Base-by-base conservation (phyloP, 2,113 vertebrate genomes). In the Ovis canadensis region DNA sequence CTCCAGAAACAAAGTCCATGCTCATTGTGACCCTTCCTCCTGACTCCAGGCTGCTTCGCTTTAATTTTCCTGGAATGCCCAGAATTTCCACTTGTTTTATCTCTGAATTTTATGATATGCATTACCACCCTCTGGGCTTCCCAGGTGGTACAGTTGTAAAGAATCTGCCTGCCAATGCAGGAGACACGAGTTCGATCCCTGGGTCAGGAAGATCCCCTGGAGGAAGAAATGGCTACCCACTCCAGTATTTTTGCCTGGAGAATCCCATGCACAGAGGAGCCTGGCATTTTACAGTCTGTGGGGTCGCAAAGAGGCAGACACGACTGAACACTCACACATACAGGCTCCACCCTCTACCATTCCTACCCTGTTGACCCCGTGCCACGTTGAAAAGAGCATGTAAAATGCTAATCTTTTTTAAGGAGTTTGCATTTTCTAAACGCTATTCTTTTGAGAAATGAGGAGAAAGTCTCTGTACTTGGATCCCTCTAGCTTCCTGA, bases 341-440 rank as follows among this genome's bases (percentile, higher is more conserved):
- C 64, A 11, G 1, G n/a, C 19, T 5, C 64, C 43, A 31, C 5
- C 14, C 9, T 55, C 21, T 29, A 16, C 7, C 1, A 4, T 54
- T 71, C n/a, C 82, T 80, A 33, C 31, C 11, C 21, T 54, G 4
- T 59, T 29, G 19, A 40, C 62, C 19, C 8, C 13, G 9, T 5
- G 23, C 52, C 14, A 21, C 19, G 8, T 54, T 52, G 11, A 86
- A 55, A 82, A 78, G 5, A n/a, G 40, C 7, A 15, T 85, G 36
- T 27, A n/a, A 91, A 94, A 55, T 43, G 6, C 43, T 31, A 21
- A 36, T 40, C 23, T 48, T 88, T 77, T 88, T 57, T 36, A 43
- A 83, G 90, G 33, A 88, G n/a, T 40, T 88, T 84, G 40, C 5
- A 5, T 67, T 93, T 94, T 83, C 36, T 14, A 54, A 80, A 78